phyloP scores from a whole-genome alignment of 2,113 vertebrate species.

The Notarius quadriscutis region DNA sequence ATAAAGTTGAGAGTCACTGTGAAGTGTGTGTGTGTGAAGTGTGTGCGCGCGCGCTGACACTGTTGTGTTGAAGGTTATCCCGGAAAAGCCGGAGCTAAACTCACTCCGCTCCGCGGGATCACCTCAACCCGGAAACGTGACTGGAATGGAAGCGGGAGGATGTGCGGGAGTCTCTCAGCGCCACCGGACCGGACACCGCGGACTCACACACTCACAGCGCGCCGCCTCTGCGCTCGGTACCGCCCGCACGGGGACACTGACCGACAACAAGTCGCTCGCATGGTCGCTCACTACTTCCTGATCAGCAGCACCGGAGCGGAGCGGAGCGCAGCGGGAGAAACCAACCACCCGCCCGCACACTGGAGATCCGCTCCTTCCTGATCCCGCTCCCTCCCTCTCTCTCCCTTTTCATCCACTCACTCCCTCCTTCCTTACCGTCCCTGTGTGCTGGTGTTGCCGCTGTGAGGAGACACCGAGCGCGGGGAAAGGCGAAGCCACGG shows the following conservation, averaged over 20 bases:
- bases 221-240: no score
- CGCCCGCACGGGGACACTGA: no score
- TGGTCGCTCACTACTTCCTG: constrained; percentile 67
- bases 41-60: constrained; percentile 37
- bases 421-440: constrained; percentile 73
- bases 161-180: background rate
- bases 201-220: no score
- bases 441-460: constrained; percentile 70
- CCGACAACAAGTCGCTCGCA: constrained; percentile 13
- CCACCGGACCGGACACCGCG: no score
- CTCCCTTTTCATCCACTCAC: constrained; percentile 40
- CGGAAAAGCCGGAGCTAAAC: background rate
- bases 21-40: no score
- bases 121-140: background rate
- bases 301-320: constrained; percentile 15
- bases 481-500: constrained; percentile 70
- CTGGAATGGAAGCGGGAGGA: background rate
- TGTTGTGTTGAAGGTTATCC: constrained; percentile 58
- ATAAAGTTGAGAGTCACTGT: constrained; percentile 48
- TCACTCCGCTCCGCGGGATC: no score
- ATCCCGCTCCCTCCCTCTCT: constrained; percentile 22
- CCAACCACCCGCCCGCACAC: constrained; percentile 5
- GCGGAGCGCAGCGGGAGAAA: background rate
- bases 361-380: background rate
- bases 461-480: constrained; percentile 73